Evolutionary conservation across 2,888 invertebrate genomes (phyloP).

Genomic region (Euzophera pinguis): DNA sequence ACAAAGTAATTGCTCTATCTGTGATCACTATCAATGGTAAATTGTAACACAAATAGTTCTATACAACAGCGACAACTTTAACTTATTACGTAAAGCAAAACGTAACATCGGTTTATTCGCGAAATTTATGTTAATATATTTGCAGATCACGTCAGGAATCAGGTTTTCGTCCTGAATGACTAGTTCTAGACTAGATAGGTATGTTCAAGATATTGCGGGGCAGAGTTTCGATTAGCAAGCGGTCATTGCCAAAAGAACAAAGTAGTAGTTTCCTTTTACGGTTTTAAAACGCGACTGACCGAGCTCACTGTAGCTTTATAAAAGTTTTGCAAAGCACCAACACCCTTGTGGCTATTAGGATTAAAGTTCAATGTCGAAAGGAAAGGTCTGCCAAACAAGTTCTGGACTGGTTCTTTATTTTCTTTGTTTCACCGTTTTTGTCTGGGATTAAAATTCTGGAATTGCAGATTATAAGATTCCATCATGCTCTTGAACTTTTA

Average conservation of each 20-base stretch:
- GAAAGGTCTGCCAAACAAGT: conserved; percentile 38
- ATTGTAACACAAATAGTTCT: neutral
- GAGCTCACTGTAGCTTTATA: conserved; percentile 30
- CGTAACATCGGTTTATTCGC: neutral
- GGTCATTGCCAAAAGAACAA: conserved; percentile 74
- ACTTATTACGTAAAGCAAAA: conserved; percentile 21
- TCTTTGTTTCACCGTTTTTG: conserved; percentile 44
- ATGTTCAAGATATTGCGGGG: neutral
- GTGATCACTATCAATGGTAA: neutral
- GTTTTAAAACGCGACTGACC: conserved; percentile 57
- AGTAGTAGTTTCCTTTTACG: conserved; percentile 70
- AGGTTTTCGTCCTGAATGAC: neutral
- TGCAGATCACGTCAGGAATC: neutral
- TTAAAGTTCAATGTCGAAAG: conserved; percentile 56
- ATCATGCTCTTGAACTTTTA: too few relatives aligned
- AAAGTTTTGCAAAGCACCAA: conserved; percentile 42
- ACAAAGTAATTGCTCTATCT: too few relatives aligned
- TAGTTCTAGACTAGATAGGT: neutral
- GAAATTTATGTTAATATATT: conserved; percentile 14
- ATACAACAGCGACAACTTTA: neutral
- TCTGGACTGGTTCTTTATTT: conserved; percentile 49
- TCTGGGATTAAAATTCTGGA: conserved; percentile 12
- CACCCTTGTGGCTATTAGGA: conserved; percentile 40
- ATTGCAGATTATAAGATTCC: too few relatives aligned
- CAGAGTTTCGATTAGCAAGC: conserved; percentile 51